Conservation (phyloP, 1,140 invertebrate species). For the Trichonephila clavipes region DNA sequence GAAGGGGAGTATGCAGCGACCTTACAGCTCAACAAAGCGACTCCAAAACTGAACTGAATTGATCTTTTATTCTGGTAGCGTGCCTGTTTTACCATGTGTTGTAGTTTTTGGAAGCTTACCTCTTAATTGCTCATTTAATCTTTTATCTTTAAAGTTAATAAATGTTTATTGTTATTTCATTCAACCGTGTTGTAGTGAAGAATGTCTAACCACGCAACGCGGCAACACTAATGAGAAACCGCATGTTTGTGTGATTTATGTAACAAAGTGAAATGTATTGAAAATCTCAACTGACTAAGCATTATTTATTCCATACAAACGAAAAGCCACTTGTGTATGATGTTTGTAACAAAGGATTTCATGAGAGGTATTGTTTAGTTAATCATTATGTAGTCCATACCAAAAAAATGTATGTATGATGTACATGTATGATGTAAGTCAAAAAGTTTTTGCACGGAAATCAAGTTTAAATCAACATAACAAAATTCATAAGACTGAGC, state of each 20-base stretch:
- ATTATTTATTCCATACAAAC: not conserved
- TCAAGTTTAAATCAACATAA: slow-evolving; percentile 83
- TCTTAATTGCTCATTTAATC: too few species aligned
- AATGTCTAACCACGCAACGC: too few species aligned
- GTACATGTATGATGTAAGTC: slow-evolving; percentile 82
- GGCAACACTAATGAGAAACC: not conserved
- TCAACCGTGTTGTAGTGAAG: too few species aligned
- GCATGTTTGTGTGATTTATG: not conserved
- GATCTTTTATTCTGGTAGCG: too few species aligned
- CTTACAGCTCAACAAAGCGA: too few species aligned
- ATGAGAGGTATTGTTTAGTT: not conserved
- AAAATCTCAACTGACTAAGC: not conserved
- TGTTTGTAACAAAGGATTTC: not conserved
- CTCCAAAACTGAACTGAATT: too few species aligned
- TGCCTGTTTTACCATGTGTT: too few species aligned
- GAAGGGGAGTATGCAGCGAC: too few species aligned
- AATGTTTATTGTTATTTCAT: too few species aligned
- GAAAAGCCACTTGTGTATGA: not conserved
- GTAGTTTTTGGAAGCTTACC: too few species aligned
- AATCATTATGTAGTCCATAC: not conserved
- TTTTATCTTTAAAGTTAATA: too few species aligned
- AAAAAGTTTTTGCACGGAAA: slow-evolving; percentile 83
- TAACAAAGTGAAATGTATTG: not conserved
- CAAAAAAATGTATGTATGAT: slow-evolving; percentile 76
- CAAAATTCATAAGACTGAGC: slow-evolving; percentile 83